These are phyloP conservation scores for Actinia tenebrosa DNA, from an alignment of 64 coral and sea anemone species.

Conservation along the genomic window DNA sequence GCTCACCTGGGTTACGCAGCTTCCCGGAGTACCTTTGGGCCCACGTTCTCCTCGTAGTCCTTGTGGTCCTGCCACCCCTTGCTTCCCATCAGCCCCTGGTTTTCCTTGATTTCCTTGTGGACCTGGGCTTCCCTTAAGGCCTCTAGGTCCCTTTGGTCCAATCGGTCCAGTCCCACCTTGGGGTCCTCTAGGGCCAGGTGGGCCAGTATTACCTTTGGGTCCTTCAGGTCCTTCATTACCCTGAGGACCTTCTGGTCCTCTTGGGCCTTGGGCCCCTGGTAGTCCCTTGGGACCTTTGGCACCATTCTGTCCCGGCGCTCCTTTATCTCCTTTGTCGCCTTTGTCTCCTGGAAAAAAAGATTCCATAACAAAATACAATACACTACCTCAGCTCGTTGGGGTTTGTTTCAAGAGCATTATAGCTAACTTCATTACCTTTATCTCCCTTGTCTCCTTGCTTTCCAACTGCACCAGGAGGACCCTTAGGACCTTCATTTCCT, in stretches of 20 bases:
- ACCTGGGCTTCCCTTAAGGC: conserved; percentile 8
- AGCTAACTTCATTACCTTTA: background rate
- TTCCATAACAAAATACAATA: background rate
- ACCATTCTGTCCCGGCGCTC: conserved; percentile 1
- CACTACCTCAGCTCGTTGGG: background rate
- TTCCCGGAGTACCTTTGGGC: background rate
- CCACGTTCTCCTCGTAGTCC: conserved; percentile 10
- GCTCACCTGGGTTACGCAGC: background rate
- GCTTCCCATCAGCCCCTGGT: background rate
- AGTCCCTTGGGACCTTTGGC: background rate
- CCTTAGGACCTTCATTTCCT: background rate
- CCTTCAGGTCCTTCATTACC: conserved; percentile 12
- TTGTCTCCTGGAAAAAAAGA: conserved; percentile 2
- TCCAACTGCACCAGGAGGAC: background rate
- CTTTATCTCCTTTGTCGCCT: conserved; percentile 3
- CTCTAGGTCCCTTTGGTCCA: conserved; percentile 7
- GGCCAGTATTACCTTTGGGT: background rate
- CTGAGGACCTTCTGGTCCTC: background rate
- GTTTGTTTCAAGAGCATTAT: background rate
- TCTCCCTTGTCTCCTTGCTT: conserved; percentile 8
- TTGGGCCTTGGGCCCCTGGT: background rate
- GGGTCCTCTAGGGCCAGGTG: background rate
- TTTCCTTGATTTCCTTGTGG: background rate
- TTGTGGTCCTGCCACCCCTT: background rate
- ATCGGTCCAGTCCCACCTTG: background rate